A percentile compares a stretch with the other conserved stretches of the same genome.
Conservation (phyloP, 2,797 vertebrate species). For the Oryzias dopingdopingensis region DNA sequence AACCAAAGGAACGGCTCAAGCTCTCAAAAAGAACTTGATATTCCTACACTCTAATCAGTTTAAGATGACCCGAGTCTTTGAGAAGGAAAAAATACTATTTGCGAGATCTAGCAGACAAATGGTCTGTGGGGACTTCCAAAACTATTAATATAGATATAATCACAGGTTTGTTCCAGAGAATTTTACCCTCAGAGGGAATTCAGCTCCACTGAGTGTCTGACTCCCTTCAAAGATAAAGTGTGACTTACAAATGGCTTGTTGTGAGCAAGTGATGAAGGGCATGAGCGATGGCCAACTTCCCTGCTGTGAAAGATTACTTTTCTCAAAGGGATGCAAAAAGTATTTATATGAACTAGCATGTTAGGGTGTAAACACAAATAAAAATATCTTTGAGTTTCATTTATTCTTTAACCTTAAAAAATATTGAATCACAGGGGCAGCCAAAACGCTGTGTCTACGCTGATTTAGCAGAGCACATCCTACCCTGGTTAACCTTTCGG, state of each 20-base stretch:
- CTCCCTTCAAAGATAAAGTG: constrained; percentile 79
- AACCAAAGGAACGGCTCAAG: constrained; percentile 75
- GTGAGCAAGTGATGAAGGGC: constrained; percentile 75
- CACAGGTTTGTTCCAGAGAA: constrained; percentile 75
- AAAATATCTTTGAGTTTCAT: constrained; percentile 1
- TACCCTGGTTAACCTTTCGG: constrained; percentile 29
- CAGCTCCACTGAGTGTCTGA: constrained; percentile 61
- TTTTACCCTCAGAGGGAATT: constrained; percentile 73
- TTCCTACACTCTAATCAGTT: constrained; percentile 84
- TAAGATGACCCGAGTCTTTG: constrained; percentile 83
- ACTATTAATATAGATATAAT: constrained; percentile 82
- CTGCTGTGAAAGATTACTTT: constrained; percentile 63
- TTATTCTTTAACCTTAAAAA: neutral
- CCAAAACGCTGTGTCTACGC: constrained; percentile 2
- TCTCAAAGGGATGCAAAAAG: constrained; percentile 38
- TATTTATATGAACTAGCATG: neutral
- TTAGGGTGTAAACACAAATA: constrained; percentile 12
- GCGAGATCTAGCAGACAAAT: constrained; percentile 70
- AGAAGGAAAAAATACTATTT: constrained; percentile 72
- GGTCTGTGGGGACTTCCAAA: constrained; percentile 71
- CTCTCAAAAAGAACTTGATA: constrained; percentile 75
- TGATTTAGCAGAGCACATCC: constrained; percentile 18
- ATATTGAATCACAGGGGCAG: constrained; percentile 1
- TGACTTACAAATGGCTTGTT: constrained; percentile 81
- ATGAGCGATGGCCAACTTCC: constrained; percentile 66